Evolutionary conservation across 2,888 invertebrate species (phyloP).

Genomic region (Deilephila elpenor): DNA sequence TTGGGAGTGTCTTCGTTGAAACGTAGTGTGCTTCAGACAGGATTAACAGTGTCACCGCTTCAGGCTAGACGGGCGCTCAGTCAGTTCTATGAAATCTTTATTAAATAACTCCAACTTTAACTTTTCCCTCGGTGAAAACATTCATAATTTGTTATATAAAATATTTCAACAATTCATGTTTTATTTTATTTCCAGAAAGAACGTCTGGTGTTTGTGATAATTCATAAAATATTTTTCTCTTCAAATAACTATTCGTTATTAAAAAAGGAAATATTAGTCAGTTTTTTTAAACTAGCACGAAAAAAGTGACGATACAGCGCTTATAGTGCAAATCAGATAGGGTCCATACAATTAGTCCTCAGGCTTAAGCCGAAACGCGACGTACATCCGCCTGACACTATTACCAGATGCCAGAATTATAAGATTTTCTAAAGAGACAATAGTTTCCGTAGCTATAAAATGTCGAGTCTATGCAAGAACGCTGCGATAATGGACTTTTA

Average conservation of each 20-base stretch:
- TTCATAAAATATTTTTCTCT: background rate
- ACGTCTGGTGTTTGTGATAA: conserved; percentile 1
- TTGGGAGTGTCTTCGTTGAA: background rate
- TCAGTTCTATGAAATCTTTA: background rate
- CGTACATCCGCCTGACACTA: too few species aligned
- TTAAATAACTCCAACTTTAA: background rate
- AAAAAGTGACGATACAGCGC: too few species aligned
- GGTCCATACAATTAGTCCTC: too few species aligned
- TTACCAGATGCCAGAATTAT: background rate
- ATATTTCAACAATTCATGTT: background rate
- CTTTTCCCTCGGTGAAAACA: background rate
- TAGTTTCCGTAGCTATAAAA: background rate
- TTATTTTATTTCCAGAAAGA: background rate
- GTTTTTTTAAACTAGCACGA: too few species aligned
- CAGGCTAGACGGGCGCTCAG: background rate
- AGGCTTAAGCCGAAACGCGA: too few species aligned
- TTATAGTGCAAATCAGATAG: too few species aligned
- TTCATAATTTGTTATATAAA: background rate
- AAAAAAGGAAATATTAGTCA: too few species aligned
- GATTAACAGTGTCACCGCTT: conserved; percentile 3
- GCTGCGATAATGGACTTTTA: background rate
- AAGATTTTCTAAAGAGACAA: background rate
- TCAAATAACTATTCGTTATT: too few species aligned
- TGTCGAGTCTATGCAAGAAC: background rate
- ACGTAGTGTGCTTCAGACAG: conserved; percentile 27